Conservation (phyloP, 1,140 invertebrate species). For the Danaus melanippus region DNA sequence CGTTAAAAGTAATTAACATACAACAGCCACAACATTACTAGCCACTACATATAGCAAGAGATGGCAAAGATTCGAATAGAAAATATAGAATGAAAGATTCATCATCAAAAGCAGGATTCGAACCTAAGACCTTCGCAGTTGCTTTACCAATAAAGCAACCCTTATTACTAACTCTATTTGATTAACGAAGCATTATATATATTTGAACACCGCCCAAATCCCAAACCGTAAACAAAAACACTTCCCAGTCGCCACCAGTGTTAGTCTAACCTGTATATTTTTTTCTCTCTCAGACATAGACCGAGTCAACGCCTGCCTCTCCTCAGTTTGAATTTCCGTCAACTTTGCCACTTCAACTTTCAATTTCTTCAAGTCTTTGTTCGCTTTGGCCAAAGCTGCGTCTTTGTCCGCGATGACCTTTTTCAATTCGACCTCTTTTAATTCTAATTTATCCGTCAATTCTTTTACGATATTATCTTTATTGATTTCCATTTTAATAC, state of each 20-base stretch:
- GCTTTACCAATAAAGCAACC: no score
- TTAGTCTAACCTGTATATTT: slow-evolving; percentile 49
- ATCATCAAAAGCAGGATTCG: background rate
- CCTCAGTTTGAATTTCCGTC: slow-evolving; percentile 38
- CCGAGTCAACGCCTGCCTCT: slow-evolving; percentile 40
- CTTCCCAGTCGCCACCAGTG: slow-evolving; percentile 15
- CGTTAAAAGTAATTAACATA: background rate
- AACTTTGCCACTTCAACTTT: slow-evolving; percentile 45
- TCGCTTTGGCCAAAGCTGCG: slow-evolving; percentile 39
- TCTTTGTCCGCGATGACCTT: slow-evolving; percentile 32
- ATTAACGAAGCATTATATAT: background rate
- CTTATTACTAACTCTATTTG: no score
- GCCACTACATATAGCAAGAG: background rate
- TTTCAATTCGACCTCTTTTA: slow-evolving; percentile 16
- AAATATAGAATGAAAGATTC: background rate
- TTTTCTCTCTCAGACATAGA: slow-evolving; percentile 35
- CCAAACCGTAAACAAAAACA: slow-evolving; percentile 7
- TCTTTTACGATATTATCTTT: slow-evolving; percentile 45
- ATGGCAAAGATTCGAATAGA: slow-evolving; percentile 1
- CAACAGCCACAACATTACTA: background rate
- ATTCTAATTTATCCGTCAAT: slow-evolving; percentile 28
- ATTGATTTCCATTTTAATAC: slow-evolving; percentile 50
- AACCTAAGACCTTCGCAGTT: background rate
- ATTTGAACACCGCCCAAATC: slow-evolving; percentile 4
- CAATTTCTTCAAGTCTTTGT: slow-evolving; percentile 42